Evolutionary conservation across 30 jellyfish, hydroid and myxozoan genomes (phyloP).

Genomic region (Chrysaora quinquecirrha): DNA sequence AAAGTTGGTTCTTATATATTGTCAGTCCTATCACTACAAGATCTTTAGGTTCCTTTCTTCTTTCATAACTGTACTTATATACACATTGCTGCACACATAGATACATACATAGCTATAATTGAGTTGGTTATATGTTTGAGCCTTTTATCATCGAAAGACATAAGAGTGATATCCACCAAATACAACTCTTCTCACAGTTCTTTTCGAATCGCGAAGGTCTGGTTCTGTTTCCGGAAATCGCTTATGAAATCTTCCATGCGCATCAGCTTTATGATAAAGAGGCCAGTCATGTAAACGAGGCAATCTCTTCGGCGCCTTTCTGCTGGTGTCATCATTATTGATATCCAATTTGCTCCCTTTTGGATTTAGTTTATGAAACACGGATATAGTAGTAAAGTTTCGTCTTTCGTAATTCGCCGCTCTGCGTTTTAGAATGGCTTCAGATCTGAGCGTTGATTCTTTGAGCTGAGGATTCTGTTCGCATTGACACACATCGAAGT

Average conservation of each 20-base stretch:
- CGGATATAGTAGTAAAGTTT: slow-evolving; percentile 46
- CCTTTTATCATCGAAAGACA: slow-evolving; percentile 39
- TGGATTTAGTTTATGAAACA: slow-evolving; percentile 41
- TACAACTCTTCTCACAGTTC: slow-evolving; percentile 34
- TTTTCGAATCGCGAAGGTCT: slow-evolving; percentile 52
- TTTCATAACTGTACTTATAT: too few relatives aligned
- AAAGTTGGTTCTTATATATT: too few relatives aligned
- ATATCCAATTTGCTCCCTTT: neutral
- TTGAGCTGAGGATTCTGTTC: slow-evolving; percentile 32
- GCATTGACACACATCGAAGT: slow-evolving; percentile 34
- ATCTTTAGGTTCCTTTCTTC: too few relatives aligned
- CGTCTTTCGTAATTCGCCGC: slow-evolving; percentile 47
- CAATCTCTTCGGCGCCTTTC: neutral
- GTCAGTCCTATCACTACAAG: too few relatives aligned
- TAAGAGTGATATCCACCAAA: slow-evolving; percentile 51
- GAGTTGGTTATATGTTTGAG: too few relatives aligned
- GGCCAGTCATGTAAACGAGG: slow-evolving; percentile 11
- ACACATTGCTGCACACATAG: too few relatives aligned
- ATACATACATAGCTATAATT: too few relatives aligned
- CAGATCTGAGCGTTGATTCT: slow-evolving; percentile 34
- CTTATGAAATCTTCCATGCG: slow-evolving; percentile 15
- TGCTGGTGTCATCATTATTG: neutral
- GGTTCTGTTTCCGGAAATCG: slow-evolving; percentile 45
- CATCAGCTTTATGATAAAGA: slow-evolving; percentile 20
- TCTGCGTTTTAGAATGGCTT: slow-evolving; percentile 29